Evolutionary conservation across 2,797 vertebrate genomes (phyloP), one percentile per base, ranked within the genome.

Genomic region (Channa striata): DNA sequence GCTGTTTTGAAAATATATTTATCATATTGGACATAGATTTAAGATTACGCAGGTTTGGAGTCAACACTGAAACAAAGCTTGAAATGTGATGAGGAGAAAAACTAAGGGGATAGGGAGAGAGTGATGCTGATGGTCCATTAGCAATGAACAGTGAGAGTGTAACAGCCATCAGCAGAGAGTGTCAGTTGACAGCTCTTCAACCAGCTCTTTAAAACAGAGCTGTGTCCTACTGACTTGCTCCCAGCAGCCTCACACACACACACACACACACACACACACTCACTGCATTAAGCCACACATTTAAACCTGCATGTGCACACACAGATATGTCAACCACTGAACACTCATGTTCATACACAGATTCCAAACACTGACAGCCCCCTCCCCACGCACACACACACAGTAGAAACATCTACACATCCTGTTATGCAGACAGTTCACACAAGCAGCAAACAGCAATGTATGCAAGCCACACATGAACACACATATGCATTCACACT

Each of bases 401-500:
- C 53, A 59, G 44, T 8, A 7, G 14, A 68, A 56, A 47, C 16
- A n/a, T 56, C 43, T 5, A 42, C 57, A 50, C 21, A 50, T 8
- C 12, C 11, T 54, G 17, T 40, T 17, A 36, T 33, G 56, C 58
- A 57, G 40, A 25, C 63, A 49, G 69, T 89, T 78, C 65, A 86
- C 69, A 64, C 14, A 44, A n/a, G 63, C 25, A 30, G 25, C 25
- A 30, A 30, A 30, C 25, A 30, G 25, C n/a, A 16, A 68, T 20
- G 67, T 56, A 71, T 70, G 70, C 66, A 19, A 34, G 40, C 65
- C 37, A 67, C 68, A 65, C 50, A 72, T 65, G 67, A 68, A 78
- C 47, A 78, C 53, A 78, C 66, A 66, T 21, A 42, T 59, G 62
- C 77, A 69, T 71, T 86, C 56, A 87, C 64, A 82, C 60, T 43